Conservation (phyloP, 1,140 invertebrate species). For the Drosophila chauvacae region DNA sequence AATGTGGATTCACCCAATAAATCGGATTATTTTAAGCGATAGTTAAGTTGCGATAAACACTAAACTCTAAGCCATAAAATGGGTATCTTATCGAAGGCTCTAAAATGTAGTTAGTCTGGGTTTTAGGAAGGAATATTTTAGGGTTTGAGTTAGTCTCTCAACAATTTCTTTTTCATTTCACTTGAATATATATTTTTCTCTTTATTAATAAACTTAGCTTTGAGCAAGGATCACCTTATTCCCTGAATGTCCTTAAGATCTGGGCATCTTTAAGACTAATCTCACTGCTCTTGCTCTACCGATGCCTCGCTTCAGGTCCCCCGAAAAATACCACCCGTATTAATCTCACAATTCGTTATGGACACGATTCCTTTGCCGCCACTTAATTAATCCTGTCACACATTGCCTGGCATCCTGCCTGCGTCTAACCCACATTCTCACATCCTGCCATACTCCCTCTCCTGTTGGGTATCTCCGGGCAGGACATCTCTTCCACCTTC, state of each 20-base stretch:
- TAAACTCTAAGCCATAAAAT: slow-evolving; percentile 2
- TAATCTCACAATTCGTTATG: slow-evolving; percentile 53
- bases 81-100: neutral
- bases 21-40: slow-evolving; percentile 26
- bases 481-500: slow-evolving; percentile 18
- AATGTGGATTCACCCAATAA: slow-evolving; percentile 15
- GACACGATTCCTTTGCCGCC: slow-evolving; percentile 46
- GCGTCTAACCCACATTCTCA: neutral
- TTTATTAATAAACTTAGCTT: rapidly evolving
- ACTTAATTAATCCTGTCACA: slow-evolving; percentile 56
- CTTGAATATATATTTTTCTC: neutral
- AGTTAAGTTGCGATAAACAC: slow-evolving; percentile 32
- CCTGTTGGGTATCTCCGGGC: neutral
- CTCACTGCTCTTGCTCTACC: neutral
- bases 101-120: neutral
- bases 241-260: neutral
- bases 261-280: slow-evolving; percentile 6
- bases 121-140: neutral
- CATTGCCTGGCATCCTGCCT: slow-evolving; percentile 25
- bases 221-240: neutral
- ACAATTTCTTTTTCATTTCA: neutral
- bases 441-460: no score
- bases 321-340: slow-evolving; percentile 15
- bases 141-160: no score
- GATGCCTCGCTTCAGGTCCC: neutral